Conservation (phyloP, 2,797 vertebrate species). For the Chaetophractus vellerosus region DNA sequence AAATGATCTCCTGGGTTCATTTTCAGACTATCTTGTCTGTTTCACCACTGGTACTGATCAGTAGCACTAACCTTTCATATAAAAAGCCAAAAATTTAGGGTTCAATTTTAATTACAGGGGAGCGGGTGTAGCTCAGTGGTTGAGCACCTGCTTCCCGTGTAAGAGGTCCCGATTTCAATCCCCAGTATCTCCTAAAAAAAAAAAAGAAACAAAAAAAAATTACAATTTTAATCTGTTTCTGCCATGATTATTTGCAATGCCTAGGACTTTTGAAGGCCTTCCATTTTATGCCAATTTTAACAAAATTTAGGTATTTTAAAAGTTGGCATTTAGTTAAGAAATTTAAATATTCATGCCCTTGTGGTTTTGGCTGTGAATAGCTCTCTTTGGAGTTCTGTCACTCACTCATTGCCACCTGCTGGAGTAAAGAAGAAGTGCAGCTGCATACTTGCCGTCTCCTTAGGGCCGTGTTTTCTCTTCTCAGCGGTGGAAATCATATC, state of each 20-base stretch:
- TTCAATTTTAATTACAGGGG: conserved; percentile 16
- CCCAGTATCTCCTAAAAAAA: no score
- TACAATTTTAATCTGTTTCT: not conserved
- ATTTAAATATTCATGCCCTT: not conserved
- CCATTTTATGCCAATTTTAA: conserved; percentile 42
- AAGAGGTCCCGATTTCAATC: no score
- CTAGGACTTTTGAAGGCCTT: not conserved
- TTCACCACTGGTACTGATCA: not conserved
- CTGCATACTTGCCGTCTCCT: not conserved
- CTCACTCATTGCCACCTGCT: conserved; percentile 84
- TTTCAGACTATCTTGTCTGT: not conserved
- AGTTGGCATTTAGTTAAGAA: conserved; percentile 45
- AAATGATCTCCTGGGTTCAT: not conserved
- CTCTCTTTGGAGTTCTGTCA: not conserved
- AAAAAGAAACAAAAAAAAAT: no score
- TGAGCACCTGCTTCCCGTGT: no score
- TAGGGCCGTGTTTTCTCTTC: not conserved
- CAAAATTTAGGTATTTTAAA: conserved; percentile 70
- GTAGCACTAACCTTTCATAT: conserved; percentile 4
- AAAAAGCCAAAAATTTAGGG: not conserved
- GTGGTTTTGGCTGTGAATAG: not conserved
- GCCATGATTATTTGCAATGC: conserved; percentile 16
- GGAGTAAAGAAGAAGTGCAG: conserved; percentile 69
- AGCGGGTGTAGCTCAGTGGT: no score
- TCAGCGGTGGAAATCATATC: not conserved